Evolutionary conservation across 2,797 vertebrate species (phyloP).

Genomic region (Pelochelys cantorii): DNA sequence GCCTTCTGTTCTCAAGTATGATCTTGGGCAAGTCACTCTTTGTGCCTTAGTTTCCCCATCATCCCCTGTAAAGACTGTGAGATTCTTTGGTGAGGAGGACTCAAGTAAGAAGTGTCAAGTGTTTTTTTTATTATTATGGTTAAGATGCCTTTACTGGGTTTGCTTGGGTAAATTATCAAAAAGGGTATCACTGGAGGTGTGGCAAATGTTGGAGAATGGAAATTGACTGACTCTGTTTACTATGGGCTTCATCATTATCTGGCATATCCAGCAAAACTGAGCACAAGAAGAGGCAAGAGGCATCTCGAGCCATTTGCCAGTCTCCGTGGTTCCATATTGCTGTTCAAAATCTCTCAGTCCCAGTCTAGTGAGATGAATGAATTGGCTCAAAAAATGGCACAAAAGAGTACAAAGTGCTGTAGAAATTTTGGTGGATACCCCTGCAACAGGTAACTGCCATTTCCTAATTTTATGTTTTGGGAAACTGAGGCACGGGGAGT

Average conservation of each 20-base stretch:
- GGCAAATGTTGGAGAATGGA: neutral
- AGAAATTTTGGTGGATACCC: neutral
- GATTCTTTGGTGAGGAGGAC: neutral
- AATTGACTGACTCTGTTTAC: neutral
- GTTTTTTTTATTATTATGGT: neutral
- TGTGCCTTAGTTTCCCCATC: neutral
- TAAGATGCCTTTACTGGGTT: neutral
- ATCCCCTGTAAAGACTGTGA: neutral
- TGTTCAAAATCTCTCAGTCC: neutral
- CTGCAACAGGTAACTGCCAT: neutral
- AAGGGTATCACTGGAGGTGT: neutral
- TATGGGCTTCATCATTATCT: neutral
- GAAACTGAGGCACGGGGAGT: neutral
- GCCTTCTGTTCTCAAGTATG: neutral
- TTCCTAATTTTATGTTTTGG: neutral
- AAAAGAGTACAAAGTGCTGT: neutral
- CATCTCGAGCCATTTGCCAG: neutral
- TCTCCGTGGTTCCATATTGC: neutral
- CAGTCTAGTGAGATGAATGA: neutral
- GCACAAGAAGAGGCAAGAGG: neutral
- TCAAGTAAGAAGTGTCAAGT: neutral
- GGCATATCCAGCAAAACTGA: neutral
- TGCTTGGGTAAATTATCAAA: neutral
- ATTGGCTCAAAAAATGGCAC: neutral
- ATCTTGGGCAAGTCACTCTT: neutral